Base-by-base conservation (phyloP, 92 coral and sea anemone species). In the Anthopleura xanthogrammica region DNA sequence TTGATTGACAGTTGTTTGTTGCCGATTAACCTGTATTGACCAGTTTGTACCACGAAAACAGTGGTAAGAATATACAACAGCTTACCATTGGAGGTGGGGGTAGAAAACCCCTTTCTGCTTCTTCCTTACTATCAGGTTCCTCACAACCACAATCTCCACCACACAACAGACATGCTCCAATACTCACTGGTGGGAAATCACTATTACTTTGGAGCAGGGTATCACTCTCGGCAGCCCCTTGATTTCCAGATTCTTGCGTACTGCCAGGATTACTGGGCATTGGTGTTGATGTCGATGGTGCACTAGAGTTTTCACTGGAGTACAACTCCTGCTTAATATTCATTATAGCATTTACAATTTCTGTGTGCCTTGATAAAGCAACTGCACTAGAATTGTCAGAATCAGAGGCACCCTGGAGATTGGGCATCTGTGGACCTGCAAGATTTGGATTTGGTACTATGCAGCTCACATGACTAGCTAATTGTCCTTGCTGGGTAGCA, bases 71-170 rank as follows among this genome's bases (percentile, higher is more conserved):
- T 2, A 46, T 5, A 46, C 5, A 16, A 9, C 58, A 54, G 16
- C 85, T 73, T 74, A 83, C 86, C 86, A 83, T 57, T 14, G 75
- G 79, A 7, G 86, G 86, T 17, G 80, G 71, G 60, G 86, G 86
- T 50, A 73, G 41, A 16, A 54, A 52, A 36, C 55, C 50, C 24
- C 29, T 60, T 3, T 52, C 41, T 48, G 23, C 87, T 29, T 77
- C 66, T 4, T 66, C 77, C n/a, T 48, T 48, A 5, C 58, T 52
- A 5, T 75, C 81, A 58, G 39, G 12, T 39, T 55, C 72, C 6
- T 52, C 81, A 74, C 79, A 60, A 20, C 75, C 87, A 60, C 79
- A 76, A 3, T 22, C 82, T 42, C 77, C 57, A 2, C 87, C 87
- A 84, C 87, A 84, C 65, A 84, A 23, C 60, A 77, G 16, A 48